phyloP scores from a whole-genome alignment of 2,113 vertebrate genomes.

The Callorhinus ursinus region DNA sequence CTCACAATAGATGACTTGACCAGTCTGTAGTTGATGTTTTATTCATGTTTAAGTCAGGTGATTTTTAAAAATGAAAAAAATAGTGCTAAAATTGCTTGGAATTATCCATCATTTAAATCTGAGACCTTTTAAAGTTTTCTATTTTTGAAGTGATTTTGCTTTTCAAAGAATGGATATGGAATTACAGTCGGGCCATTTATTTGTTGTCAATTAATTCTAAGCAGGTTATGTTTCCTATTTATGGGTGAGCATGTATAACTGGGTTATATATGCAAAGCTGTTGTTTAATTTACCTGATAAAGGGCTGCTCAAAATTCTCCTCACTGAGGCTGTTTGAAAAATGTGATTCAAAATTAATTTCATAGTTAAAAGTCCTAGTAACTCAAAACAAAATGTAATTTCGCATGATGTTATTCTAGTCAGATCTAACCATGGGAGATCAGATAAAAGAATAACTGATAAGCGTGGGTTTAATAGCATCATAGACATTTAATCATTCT shows the following conservation, averaged over 20 bases:
- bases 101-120: neutral
- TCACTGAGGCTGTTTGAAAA: neutral
- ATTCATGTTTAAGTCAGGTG: neutral
- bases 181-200: neutral
- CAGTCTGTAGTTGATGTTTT: neutral
- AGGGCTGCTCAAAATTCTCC: neutral
- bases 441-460: neutral
- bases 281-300: neutral
- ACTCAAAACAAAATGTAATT: constrained; percentile 3
- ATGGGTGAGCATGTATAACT: neutral
- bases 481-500: neutral
- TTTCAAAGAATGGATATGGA: neutral
- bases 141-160: neutral
- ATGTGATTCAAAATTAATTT: constrained; percentile 15
- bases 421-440: neutral
- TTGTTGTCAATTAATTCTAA: neutral
- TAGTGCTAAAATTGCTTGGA: neutral
- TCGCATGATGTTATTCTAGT: neutral
- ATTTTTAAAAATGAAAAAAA: neutral
- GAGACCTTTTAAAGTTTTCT: neutral
- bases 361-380: constrained; percentile 22
- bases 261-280: neutral
- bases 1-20: neutral
- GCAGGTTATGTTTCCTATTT: neutral
- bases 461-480: neutral